These are phyloP conservation scores for Lasioglossum calceatum DNA, from an alignment of 2,888 invertebrate species.

Conservation along the genomic window DNA sequence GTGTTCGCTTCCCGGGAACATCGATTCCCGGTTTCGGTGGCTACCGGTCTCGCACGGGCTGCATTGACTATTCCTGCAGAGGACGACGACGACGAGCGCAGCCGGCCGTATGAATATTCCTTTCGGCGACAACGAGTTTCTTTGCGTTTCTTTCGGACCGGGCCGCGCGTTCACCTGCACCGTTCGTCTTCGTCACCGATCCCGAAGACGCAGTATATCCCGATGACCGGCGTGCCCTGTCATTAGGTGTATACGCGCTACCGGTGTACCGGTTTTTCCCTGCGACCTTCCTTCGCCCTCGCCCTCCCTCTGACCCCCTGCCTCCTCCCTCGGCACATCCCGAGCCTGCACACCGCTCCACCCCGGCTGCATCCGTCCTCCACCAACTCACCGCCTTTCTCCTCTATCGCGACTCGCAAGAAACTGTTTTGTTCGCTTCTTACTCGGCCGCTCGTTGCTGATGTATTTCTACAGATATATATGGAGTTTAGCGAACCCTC, in stretches of 20 bases:
- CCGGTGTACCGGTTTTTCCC: slow-evolving; percentile 69
- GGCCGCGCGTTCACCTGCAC: slow-evolving; percentile 46
- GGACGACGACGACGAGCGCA: slow-evolving; percentile 25
- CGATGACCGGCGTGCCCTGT: slow-evolving; percentile 63
- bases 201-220: slow-evolving; percentile 61
- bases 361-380: not conserved
- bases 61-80: slow-evolving; percentile 56
- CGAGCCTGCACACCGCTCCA: not conserved
- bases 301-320: slow-evolving; percentile 15
- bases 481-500: slow-evolving; percentile 12
- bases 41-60: not conserved
- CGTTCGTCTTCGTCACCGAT: slow-evolving; percentile 73
- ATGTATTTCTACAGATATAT: slow-evolving; percentile 3
- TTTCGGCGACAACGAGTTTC: slow-evolving; percentile 54
- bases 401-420: slow-evolving; percentile 5
- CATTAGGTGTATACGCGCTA: slow-evolving; percentile 69
- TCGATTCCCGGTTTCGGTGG: slow-evolving; percentile 22
- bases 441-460: not conserved
- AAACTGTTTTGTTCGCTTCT: slow-evolving; percentile 26
- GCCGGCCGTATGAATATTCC: slow-evolving; percentile 66
- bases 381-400: slow-evolving; percentile 24
- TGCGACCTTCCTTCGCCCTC: slow-evolving; percentile 51
- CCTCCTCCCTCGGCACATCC: not conserved
- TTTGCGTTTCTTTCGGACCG: slow-evolving; percentile 53
- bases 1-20: not conserved